Conservation (phyloP, 2,113 vertebrate species). For the Neogale vison region DNA sequence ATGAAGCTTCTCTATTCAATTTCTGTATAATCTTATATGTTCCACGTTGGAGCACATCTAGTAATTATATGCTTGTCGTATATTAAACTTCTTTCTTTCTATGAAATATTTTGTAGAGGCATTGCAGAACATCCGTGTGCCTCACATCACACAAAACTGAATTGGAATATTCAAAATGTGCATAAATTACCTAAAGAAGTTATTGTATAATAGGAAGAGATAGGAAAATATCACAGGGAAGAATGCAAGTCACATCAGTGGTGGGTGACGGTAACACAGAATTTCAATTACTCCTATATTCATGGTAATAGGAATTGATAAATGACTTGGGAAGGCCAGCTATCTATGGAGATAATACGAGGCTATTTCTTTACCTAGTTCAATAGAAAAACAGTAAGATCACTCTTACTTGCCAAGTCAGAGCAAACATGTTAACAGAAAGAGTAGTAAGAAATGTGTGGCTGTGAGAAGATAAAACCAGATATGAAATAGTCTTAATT, state of each 20-base stretch:
- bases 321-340: constrained; percentile 36
- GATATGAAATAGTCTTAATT: neutral
- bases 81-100: neutral
- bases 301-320: constrained; percentile 63
- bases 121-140: neutral
- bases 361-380: neutral
- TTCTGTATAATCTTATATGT: neutral
- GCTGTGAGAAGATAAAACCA: neutral
- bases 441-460: neutral
- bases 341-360: constrained; percentile 27
- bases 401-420: constrained; percentile 19
- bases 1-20: neutral
- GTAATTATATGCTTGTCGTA: neutral
- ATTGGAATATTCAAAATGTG: neutral
- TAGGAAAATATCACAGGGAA: constrained; percentile 37
- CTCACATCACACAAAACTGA: constrained; percentile 46
- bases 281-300: constrained; percentile 67
- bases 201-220: constrained; percentile 49
- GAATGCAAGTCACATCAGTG: constrained; percentile 53
- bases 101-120: constrained; percentile 24
- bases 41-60: neutral
- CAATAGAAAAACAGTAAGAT: constrained; percentile 52
- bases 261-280: constrained; percentile 48
- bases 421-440: constrained; percentile 38
- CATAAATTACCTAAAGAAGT: constrained; percentile 55